phyloP scores from a whole-genome alignment of 2,113 vertebrate species.

The Anas platyrhynchos region DNA sequence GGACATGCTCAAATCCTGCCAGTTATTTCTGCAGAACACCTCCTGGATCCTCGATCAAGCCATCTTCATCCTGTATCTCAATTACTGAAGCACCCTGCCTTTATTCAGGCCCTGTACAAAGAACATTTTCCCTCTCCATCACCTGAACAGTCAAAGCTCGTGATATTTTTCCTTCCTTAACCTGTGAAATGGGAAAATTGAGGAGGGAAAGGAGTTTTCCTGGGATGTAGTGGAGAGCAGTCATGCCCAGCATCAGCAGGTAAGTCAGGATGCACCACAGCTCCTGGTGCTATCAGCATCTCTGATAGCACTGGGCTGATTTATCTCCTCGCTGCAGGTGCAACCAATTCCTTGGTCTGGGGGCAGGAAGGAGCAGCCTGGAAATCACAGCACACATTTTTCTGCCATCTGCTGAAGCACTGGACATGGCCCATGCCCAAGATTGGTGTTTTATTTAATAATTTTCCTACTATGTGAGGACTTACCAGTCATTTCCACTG shows the following conservation, averaged over 20 bases:
- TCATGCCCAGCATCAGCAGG: background rate
- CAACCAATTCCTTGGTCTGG: background rate
- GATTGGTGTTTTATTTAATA: background rate
- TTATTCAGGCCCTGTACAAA: fast-evolving
- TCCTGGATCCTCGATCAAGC: background rate
- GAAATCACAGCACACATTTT: fast-evolving
- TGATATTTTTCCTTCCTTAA: background rate
- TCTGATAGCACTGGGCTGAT: background rate
- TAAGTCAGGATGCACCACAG: fast-evolving
- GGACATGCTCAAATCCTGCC: background rate
- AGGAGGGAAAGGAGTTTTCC: background rate
- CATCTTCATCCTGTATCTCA: background rate
- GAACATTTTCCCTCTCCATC: background rate
- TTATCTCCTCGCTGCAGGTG: background rate
- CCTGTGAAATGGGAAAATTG: background rate
- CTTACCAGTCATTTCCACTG: background rate
- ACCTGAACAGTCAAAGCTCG: background rate
- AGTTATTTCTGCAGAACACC: background rate
- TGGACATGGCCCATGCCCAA: background rate
- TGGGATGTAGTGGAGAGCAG: background rate
- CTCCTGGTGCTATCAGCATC: background rate
- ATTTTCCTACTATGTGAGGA: background rate
- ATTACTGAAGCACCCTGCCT: background rate
- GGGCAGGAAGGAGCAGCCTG: background rate
- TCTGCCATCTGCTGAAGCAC: too few species aligned